Evolutionary conservation across 2,888 invertebrate genomes (phyloP), one percentile per base, ranked within the genome.

Genomic region (Boloria selene): DNA sequence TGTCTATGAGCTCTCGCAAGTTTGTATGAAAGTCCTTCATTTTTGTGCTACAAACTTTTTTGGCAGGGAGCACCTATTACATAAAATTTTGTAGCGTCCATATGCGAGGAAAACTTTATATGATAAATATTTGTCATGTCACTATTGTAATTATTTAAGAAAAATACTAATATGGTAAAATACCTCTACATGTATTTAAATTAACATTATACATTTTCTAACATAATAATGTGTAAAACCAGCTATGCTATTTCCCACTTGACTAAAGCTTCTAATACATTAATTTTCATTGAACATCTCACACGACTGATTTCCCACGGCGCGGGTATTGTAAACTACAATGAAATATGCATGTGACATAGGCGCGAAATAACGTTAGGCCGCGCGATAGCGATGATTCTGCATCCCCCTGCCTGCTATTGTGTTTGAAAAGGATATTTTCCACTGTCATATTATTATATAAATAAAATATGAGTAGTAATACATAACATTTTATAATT

Each of bases 301-400:
- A 65, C 70, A 72, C 75, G 74, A 72, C 64, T 81, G 82, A 82
- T 83, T 84, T 90, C 90, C 89, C 90, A 88, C 81, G 89, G 80
- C 87, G 82, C 75, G 77, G 79, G 82, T 79, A 81, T 78, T 83
- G 84, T 81, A 77, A 71, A 79, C 82, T 81, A 88, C 87, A 88
- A 85, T 88, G 86, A 83, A 87, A 88, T 86, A 88, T 89, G 87
- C 85, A 88, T 79, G 85, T 83, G 81, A 85, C 85, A 81, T 80
- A 82, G 77, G 81, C 84, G 79, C 87, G 86, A 84, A 89, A 89
- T 83, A 81, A 79, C 79, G 82, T 87, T 83, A 86, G 82, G 70
- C 72, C 72, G 70, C 69, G 77, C 76, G 72, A 70, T 75, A 77
- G 69, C 74, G 73, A 75, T 75, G 75, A 74, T 76, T 75, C 74